These are phyloP conservation scores for Drosophila pandora DNA, from an alignment of 1,140 invertebrate species.

Conservation along the genomic window DNA sequence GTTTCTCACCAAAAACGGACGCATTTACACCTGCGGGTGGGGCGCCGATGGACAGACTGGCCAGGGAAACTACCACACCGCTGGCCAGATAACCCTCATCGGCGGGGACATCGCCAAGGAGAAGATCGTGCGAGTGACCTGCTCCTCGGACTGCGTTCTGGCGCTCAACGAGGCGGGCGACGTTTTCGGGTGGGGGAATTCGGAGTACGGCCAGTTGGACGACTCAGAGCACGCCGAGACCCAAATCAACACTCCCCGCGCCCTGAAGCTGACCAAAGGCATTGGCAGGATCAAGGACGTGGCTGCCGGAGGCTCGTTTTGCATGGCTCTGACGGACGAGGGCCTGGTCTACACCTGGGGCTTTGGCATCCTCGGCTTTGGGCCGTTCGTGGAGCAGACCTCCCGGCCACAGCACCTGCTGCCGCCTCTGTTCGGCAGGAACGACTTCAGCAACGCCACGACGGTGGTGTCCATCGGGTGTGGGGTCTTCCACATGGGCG, in stretches of 20 bases:
- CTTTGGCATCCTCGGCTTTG: slow-evolving; percentile 94
- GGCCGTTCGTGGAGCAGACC: slow-evolving; percentile 89
- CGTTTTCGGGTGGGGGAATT: slow-evolving; percentile 98
- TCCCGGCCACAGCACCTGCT: slow-evolving; percentile 90
- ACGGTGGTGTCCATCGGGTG: slow-evolving; percentile 88
- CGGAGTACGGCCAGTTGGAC: slow-evolving; percentile 95
- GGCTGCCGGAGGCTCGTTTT: slow-evolving; percentile 94
- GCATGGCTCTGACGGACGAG: slow-evolving; percentile 88
- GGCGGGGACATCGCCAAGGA: slow-evolving; percentile 93
- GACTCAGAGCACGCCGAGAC: slow-evolving; percentile 81
- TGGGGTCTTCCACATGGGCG: slow-evolving; percentile 92
- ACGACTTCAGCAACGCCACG: slow-evolving; percentile 90
- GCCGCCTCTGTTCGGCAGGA: slow-evolving; percentile 91
- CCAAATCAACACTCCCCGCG: slow-evolving; percentile 89
- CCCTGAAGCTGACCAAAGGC: slow-evolving; percentile 86
- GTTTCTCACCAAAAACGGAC: slow-evolving; percentile 91
- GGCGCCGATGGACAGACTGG: slow-evolving; percentile 98
- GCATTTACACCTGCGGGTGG: slow-evolving; percentile 96
- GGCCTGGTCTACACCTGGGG: slow-evolving; percentile 97
- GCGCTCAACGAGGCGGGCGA: slow-evolving; percentile 96
- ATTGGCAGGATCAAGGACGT: slow-evolving; percentile 92
- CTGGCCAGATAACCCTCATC: slow-evolving; percentile 86
- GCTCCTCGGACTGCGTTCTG: slow-evolving; percentile 93
- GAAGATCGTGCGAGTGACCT: slow-evolving; percentile 92
- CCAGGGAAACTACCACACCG: slow-evolving; percentile 88